Conservation (phyloP, 2,113 vertebrate species). For the Psittacula cyanocephala region DNA sequence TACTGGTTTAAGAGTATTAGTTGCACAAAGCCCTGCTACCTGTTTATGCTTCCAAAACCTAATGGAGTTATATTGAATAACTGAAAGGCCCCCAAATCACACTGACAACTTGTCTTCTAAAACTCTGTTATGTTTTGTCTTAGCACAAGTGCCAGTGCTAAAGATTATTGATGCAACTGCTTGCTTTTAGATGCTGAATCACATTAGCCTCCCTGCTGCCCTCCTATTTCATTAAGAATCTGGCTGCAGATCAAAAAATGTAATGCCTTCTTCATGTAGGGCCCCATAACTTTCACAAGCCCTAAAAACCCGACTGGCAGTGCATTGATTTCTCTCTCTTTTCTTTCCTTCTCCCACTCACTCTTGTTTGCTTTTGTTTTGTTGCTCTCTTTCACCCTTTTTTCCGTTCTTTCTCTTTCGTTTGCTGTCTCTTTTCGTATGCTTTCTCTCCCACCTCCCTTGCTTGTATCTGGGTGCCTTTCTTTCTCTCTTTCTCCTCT, state of each 20-base stretch:
- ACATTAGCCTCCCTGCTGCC: conserved; percentile 72
- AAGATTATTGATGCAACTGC: conserved; percentile 74
- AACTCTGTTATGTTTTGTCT: conserved; percentile 58
- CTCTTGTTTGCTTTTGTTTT: not conserved
- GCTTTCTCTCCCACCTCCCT: not conserved
- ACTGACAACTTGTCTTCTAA: conserved; percentile 67
- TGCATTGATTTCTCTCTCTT: conserved; percentile 10
- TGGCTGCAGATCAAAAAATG: conserved; percentile 77
- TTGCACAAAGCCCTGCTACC: conserved; percentile 54
- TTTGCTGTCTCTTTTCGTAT: not conserved
- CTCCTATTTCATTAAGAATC: conserved; percentile 81
- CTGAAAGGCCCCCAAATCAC: conserved; percentile 60
- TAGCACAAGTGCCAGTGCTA: conserved; percentile 56
- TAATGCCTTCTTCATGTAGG: conserved; percentile 54
- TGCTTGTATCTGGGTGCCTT: not conserved
- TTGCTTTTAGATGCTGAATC: conserved; percentile 75
- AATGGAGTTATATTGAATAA: conserved; percentile 67
- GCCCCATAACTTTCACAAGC: conserved; percentile 58
- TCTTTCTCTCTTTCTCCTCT: not conserved
- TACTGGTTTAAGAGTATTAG: conserved; percentile 47
- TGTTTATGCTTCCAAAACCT: conserved; percentile 69
- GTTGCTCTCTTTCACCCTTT: not conserved
- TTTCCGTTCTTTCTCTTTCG: not conserved
- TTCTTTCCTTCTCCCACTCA: not conserved
- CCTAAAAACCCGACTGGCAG: conserved; percentile 31